Conservation (phyloP, 92 coral and sea anemone genomes). For the Epizoanthus ramosus region DNA sequence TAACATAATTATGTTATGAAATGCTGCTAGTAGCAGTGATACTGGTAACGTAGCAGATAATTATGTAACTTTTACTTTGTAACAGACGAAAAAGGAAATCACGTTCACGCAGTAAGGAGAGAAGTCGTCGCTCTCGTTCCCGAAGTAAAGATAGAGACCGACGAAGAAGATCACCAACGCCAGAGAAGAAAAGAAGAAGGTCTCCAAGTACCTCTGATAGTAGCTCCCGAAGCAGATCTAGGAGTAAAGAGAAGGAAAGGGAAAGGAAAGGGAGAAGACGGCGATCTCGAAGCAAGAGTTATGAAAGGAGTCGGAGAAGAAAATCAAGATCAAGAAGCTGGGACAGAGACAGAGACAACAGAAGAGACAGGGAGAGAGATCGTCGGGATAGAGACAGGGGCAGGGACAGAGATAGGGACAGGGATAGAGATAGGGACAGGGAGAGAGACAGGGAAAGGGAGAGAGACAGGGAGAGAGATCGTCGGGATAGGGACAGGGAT, state of each 20-base stretch:
- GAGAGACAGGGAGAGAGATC: slow-evolving; percentile 8
- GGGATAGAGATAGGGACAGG: slow-evolving; percentile 55
- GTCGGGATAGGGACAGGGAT: slow-evolving; percentile 49
- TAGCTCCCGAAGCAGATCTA: slow-evolving; percentile 65
- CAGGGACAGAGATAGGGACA: slow-evolving; percentile 51
- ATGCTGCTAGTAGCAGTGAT: neutral
- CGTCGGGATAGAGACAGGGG: slow-evolving; percentile 59
- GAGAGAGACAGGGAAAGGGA: slow-evolving; percentile 27
- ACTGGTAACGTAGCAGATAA: neutral
- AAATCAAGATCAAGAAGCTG: slow-evolving; percentile 49
- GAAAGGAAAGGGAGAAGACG: slow-evolving; percentile 48
- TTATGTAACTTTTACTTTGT: neutral
- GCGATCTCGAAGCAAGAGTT: slow-evolving; percentile 78
- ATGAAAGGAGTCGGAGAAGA: slow-evolving; percentile 67
- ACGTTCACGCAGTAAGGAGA: slow-evolving; percentile 70
- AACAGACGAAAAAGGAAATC: slow-evolving; percentile 75
- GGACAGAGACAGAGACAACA: slow-evolving; percentile 13
- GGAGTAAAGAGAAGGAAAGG: slow-evolving; percentile 61
- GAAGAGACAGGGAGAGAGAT: slow-evolving; percentile 47
- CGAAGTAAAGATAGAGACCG: slow-evolving; percentile 67
- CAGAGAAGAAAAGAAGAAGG: slow-evolving; percentile 47
- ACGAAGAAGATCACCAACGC: slow-evolving; percentile 32
- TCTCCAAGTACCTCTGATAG: slow-evolving; percentile 69
- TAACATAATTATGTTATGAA: too few species aligned
- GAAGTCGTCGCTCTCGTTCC: slow-evolving; percentile 66